Percentiles rank a stretch among this genome's conserved stretches.
Evolutionary conservation across 1,140 invertebrate genomes (phyloP).

Genomic region (Brachionus calyciflorus): DNA sequence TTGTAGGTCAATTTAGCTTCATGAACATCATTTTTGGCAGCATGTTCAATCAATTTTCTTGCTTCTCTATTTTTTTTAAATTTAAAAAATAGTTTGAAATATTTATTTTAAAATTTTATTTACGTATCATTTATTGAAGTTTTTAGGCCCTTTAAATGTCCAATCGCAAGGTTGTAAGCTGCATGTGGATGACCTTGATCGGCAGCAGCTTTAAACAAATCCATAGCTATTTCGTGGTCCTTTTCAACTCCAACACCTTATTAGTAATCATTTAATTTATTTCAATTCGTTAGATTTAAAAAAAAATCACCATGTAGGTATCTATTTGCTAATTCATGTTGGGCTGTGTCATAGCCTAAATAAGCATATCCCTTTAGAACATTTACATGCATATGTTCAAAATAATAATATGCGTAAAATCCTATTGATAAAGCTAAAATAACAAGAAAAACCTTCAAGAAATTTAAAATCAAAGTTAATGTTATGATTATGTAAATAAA

Average conservation of each 20-base stretch:
- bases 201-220: constrained; percentile 65
- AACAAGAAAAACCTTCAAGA: constrained; percentile 53
- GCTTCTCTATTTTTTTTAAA: constrained; percentile 58
- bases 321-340: constrained; percentile 64
- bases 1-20: constrained; percentile 57
- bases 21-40: constrained; percentile 57
- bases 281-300: no score
- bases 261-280: constrained; percentile 34
- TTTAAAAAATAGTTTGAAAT: constrained; percentile 1
- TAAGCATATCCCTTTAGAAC: constrained; percentile 63
- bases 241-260: constrained; percentile 61
- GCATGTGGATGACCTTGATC: constrained; percentile 65
- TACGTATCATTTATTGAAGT: constrained; percentile 19
- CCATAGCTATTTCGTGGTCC: constrained; percentile 62
- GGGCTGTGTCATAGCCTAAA: constrained; percentile 63
- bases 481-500: not conserved
- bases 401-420: constrained; percentile 63
- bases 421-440: constrained; percentile 52
- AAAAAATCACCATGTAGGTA: constrained; percentile 61
- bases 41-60: constrained; percentile 57
- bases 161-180: constrained; percentile 65
- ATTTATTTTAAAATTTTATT: not conserved
- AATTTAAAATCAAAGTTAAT: constrained; percentile 49
- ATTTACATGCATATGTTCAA: constrained; percentile 65
- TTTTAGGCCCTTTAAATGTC: constrained; percentile 62